These are phyloP conservation scores for Agelastica alni DNA, from an alignment of 2,888 invertebrate species.

Conservation along the genomic window DNA sequence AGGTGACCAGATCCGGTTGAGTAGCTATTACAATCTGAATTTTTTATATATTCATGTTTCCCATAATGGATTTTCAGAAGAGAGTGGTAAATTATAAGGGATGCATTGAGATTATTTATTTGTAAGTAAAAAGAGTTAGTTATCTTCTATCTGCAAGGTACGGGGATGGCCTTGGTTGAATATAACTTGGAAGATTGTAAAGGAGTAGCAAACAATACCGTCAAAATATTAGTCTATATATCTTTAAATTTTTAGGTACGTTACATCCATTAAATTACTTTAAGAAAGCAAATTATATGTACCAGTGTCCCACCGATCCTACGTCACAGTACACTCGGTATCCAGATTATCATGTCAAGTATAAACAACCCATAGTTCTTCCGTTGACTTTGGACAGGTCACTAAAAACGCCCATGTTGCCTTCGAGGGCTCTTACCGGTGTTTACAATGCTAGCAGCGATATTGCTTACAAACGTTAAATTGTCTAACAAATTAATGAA, in stretches of 20 bases:
- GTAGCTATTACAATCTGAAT: no score
- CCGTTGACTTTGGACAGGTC: constrained; percentile 60
- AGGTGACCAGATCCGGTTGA: no score
- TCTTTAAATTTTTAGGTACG: constrained; percentile 46
- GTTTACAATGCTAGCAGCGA: constrained; percentile 62
- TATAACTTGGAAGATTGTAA: no score
- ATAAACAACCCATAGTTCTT: constrained; percentile 64
- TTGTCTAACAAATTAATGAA: background rate
- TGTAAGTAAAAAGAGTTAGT: no score
- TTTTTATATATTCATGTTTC: no score
- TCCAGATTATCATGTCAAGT: constrained; percentile 63
- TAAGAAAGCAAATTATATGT: constrained; percentile 57
- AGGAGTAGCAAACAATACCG: no score
- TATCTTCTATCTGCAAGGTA: no score
- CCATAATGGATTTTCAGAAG: no score
- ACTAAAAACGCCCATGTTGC: constrained; percentile 60
- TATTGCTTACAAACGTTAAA: constrained; percentile 58
- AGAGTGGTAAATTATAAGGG: no score
- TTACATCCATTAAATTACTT: constrained; percentile 66
- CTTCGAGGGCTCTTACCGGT: constrained; percentile 62
- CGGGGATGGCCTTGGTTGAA: no score
- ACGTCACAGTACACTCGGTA: constrained; percentile 63
- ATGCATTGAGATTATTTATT: no score
- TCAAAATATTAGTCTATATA: no score
- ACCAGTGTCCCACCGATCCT: constrained; percentile 64